These are phyloP conservation scores for Liposcelis brunnea DNA, from an alignment of 2,888 invertebrate species.

Conservation along the genomic window DNA sequence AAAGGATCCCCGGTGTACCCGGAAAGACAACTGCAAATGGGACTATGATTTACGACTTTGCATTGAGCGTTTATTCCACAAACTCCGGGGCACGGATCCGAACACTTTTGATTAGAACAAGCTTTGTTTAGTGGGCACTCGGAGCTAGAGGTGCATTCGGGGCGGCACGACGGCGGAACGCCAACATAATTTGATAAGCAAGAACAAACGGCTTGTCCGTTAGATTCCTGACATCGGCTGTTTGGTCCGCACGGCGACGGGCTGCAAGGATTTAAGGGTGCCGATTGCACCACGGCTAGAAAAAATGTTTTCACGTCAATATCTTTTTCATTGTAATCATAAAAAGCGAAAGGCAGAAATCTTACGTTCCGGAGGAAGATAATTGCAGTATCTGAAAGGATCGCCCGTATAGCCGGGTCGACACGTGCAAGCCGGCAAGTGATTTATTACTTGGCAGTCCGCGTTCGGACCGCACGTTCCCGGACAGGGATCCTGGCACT, in stretches of 20 bases:
- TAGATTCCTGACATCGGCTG: slow-evolving; percentile 55
- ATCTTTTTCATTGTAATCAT: too few relatives aligned
- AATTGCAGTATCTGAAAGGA: slow-evolving; percentile 43
- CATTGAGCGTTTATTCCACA: slow-evolving; percentile 59
- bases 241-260: slow-evolving; percentile 73
- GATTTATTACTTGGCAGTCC: slow-evolving; percentile 67
- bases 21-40: slow-evolving; percentile 46
- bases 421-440: slow-evolving; percentile 73
- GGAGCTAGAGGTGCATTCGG: slow-evolving; percentile 52
- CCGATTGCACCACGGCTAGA: slow-evolving; percentile 11
- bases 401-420: slow-evolving; percentile 45
- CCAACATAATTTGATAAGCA: slow-evolving; percentile 48
- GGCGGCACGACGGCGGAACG: slow-evolving; percentile 49
- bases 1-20: slow-evolving; percentile 49
- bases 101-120: slow-evolving; percentile 49
- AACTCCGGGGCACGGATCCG: slow-evolving; percentile 51
- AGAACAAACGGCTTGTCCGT: slow-evolving; percentile 52
- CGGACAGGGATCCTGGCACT: slow-evolving; percentile 72
- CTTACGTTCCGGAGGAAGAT: slow-evolving; percentile 24
- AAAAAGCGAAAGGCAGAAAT: too few relatives aligned
- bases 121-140: slow-evolving; percentile 51
- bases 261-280: slow-evolving; percentile 36
- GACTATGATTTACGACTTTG: slow-evolving; percentile 51
- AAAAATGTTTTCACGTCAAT: too few relatives aligned
- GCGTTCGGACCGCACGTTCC: slow-evolving; percentile 71